These are phyloP conservation scores for Theretra japonica DNA, from an alignment of 2,888 invertebrate genomes.

Conservation along the genomic window DNA sequence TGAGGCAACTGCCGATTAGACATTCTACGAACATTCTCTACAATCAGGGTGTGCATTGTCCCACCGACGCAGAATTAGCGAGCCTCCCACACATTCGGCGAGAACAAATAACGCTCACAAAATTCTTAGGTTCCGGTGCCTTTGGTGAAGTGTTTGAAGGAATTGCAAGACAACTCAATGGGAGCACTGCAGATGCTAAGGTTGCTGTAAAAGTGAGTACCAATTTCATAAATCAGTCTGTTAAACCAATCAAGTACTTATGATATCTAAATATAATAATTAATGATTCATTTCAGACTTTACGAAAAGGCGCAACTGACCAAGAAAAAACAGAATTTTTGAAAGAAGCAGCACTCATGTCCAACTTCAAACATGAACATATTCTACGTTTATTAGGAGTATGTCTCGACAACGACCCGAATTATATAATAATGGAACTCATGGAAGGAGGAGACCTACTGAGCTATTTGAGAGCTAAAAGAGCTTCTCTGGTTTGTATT, in stretches of 20 bases:
- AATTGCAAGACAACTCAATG: slow-evolving; percentile 88
- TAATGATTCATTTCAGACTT: slow-evolving; percentile 83
- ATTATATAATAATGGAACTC: slow-evolving; percentile 97
- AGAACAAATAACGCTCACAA: slow-evolving; percentile 93
- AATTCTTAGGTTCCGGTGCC: slow-evolving; percentile 97
- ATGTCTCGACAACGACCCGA: slow-evolving; percentile 96
- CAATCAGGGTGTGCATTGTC: slow-evolving; percentile 78
- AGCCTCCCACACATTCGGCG: slow-evolving; percentile 93
- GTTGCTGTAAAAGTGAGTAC: slow-evolving; percentile 94
- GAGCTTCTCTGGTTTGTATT: slow-evolving; percentile 88
- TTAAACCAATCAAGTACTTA: no score
- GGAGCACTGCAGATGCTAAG: slow-evolving; percentile 85
- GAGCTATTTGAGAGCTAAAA: slow-evolving; percentile 93
- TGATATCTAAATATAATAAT: background rate
- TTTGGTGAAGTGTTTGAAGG: slow-evolving; percentile 99
- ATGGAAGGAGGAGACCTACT: slow-evolving; percentile 99
- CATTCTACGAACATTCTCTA: slow-evolving; percentile 95
- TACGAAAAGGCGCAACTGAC: slow-evolving; percentile 95
- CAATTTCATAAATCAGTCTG: no score
- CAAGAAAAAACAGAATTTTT: slow-evolving; percentile 96
- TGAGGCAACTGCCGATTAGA: slow-evolving; percentile 93
- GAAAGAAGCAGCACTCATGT: slow-evolving; percentile 98
- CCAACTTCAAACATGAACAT: slow-evolving; percentile 98
- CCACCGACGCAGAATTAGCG: slow-evolving; percentile 91
- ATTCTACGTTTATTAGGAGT: slow-evolving; percentile 97